Conservation (phyloP, 2,888 invertebrate genomes). For the Drosophila kambysellisi region DNA sequence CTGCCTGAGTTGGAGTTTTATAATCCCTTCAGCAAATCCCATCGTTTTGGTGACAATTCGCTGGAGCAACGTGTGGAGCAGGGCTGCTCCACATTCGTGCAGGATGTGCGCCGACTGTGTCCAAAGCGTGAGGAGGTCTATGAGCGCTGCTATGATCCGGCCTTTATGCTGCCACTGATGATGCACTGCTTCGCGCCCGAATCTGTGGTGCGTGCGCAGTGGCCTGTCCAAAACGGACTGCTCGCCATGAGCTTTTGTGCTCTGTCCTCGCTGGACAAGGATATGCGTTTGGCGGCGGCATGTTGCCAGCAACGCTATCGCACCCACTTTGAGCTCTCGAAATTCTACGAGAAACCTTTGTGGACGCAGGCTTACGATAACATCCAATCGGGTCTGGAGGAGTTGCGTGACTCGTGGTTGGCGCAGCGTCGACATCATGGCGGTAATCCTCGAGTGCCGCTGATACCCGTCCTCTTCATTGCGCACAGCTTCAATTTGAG, state of each 20-base stretch:
- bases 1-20: slow-evolving; percentile 76
- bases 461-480: slow-evolving; percentile 83
- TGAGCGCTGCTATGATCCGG: slow-evolving; percentile 90
- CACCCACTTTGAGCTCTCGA: slow-evolving; percentile 90
- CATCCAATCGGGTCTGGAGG: slow-evolving; percentile 82
- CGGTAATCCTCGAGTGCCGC: slow-evolving; percentile 83
- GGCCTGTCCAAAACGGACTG: slow-evolving; percentile 89
- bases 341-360: slow-evolving; percentile 84
- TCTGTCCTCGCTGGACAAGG: slow-evolving; percentile 88
- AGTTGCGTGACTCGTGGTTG: slow-evolving; percentile 79
- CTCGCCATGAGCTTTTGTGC: slow-evolving; percentile 90
- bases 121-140: slow-evolving; percentile 78
- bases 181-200: slow-evolving; percentile 91
- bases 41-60: slow-evolving; percentile 74
- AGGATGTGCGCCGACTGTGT: slow-evolving; percentile 77
- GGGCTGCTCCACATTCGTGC: slow-evolving; percentile 59
- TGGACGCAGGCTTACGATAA: slow-evolving; percentile 84
- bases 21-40: slow-evolving; percentile 61
- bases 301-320: slow-evolving; percentile 91
- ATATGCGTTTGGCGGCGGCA: slow-evolving; percentile 90
- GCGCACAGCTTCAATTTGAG: slow-evolving; percentile 87
- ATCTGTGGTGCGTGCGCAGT: slow-evolving; percentile 89
- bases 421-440: slow-evolving; percentile 82
- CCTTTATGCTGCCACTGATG: slow-evolving; percentile 92
- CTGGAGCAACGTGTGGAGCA: slow-evolving; percentile 81